Evolutionary conservation across 1,140 invertebrate species (phyloP), one percentile per base, ranked within the genome.

Genomic region (Myzus persicae): DNA sequence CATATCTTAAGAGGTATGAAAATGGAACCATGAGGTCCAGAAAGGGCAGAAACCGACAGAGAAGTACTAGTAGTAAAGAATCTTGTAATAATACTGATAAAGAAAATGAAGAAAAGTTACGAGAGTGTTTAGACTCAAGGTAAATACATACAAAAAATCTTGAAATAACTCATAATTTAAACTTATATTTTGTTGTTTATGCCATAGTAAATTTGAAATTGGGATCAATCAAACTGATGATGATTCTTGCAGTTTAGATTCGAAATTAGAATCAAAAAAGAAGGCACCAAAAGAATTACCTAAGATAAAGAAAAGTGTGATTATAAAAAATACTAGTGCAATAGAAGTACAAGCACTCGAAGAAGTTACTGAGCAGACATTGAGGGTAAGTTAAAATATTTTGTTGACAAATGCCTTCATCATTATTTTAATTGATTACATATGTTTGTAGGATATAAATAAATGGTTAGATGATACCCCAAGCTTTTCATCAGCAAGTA

Each of bases 381-480:
- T 98, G 9, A 98, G 98, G 94, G 96, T 96, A 95, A 95, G 94
- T 59, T 67, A 20, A 26, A n/a, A 59, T 20, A 26, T 18, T n/a
- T 59, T 38, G 3, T 67, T n/a, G 9, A 67, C 9, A 67, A 90
- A 44, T 90, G 42, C 31, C 44, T 93, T 40, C 7, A 90, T 48
- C 36, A 90, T 84, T 40, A 9, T 85, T 3, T 24, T 42, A 44
- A 76, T 46, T 44, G 76, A 67, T 85, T 85, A 14, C 91, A 82
- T 94, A 42, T 94, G 91, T 42, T 94, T 95, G 8, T 94, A 96
- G 96, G 98, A 98, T 95, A 98, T 98, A 42, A 98, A 97, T 94
- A 98, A 98, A 94, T 98, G 97, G 97, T 95, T 98, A 84, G 97
- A 98, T 94, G 97, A 98, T 94, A 97, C 97, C 7, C 97, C 98